A percentile compares a stretch with the other conserved stretches of the same genome.
Conservation (phyloP, 2,797 vertebrate species). For the Nannoperca obscura region DNA sequence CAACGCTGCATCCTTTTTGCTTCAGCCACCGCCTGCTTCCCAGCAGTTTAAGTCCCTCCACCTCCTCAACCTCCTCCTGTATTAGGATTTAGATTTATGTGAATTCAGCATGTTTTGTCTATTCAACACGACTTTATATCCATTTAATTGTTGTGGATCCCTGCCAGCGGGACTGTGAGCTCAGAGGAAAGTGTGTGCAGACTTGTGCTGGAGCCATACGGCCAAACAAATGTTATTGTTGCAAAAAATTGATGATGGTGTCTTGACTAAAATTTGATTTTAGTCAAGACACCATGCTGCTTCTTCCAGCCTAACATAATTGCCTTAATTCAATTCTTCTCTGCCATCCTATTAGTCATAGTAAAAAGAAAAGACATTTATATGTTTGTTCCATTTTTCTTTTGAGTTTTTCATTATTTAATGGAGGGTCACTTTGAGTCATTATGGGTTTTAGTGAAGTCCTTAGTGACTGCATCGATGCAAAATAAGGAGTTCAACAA, state of each 20-base stretch:
- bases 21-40: not conserved
- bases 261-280: conserved; percentile 1
- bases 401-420: not conserved
- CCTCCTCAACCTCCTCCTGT: conserved; percentile 20
- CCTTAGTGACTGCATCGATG: conserved; percentile 3
- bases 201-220: not conserved
- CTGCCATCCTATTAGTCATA: not conserved
- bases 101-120: conserved; percentile 48
- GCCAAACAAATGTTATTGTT: conserved; percentile 22
- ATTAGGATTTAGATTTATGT: conserved; percentile 51
- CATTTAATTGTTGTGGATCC: conserved; percentile 37
- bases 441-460: not conserved
- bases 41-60: conserved; percentile 20
- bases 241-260: conserved; percentile 1
- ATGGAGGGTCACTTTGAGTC: not conserved
- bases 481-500: conserved; percentile 4
- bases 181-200: conserved; percentile 11
- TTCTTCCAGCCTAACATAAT: not conserved
- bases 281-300: not conserved
- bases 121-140: conserved; percentile 27
- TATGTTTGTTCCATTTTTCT: conserved; percentile 4
- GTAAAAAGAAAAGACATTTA: not conserved
- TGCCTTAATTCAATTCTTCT: not conserved
- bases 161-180: conserved; percentile 6
- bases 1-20: conserved; percentile 10